phyloP scores from a whole-genome alignment of 2,888 invertebrate genomes.

The Selenia dentaria region DNA sequence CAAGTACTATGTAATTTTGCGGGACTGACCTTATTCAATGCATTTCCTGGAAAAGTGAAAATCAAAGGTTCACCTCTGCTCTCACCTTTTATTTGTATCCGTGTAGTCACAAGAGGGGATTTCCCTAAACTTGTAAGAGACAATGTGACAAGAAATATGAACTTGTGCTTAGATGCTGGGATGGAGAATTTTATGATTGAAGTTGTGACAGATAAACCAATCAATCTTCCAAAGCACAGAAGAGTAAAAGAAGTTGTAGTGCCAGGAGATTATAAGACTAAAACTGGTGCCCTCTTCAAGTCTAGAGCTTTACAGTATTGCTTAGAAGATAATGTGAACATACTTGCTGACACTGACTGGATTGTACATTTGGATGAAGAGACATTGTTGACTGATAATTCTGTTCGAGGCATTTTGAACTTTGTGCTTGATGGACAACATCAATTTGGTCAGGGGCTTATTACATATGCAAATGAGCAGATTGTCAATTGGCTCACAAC shows the following conservation, averaged over 20 bases:
- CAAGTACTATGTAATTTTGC: constrained; percentile 95
- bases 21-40: constrained; percentile 95
- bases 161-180: constrained; percentile 94
- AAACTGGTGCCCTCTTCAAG: constrained; percentile 96
- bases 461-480: constrained; percentile 98
- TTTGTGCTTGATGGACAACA: constrained; percentile 97
- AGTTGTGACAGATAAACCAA: constrained; percentile 96
- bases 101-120: constrained; percentile 97
- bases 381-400: constrained; percentile 96
- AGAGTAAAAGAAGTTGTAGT: constrained; percentile 95
- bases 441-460: constrained; percentile 97
- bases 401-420: constrained; percentile 95
- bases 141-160: constrained; percentile 94
- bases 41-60: constrained; percentile 96
- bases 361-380: constrained; percentile 99
- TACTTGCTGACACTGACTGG: constrained; percentile 95
- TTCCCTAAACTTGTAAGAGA: constrained; percentile 95
- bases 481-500: constrained; percentile 99
- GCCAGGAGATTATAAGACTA: constrained; percentile 93
- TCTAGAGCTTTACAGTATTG: constrained; percentile 98
- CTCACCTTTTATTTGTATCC: constrained; percentile 97
- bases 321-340: constrained; percentile 94
- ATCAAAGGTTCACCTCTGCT: constrained; percentile 95
- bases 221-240: constrained; percentile 90
- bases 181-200: constrained; percentile 98